phyloP scores from a whole-genome alignment of 2,797 vertebrate species.

The Acrocephalus scirpaceus region DNA sequence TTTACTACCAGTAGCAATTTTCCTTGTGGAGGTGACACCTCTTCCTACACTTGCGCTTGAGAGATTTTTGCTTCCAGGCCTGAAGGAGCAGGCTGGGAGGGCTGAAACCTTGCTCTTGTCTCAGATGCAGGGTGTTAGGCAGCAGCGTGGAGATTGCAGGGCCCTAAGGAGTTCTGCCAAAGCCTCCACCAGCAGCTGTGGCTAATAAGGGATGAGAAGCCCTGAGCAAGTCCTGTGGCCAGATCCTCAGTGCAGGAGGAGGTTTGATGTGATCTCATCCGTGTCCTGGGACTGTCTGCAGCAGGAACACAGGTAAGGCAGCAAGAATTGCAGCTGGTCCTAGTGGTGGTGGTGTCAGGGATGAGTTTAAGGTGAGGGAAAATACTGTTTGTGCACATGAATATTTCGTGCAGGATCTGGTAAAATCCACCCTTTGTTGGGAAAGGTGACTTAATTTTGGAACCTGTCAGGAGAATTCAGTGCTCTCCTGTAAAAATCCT shows the following conservation, averaged over 20 bases:
- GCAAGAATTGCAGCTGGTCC: fast-evolving
- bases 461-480: not conserved
- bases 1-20: not conserved
- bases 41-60: not conserved
- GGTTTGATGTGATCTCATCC: fast-evolving
- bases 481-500: not conserved
- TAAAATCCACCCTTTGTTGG: not conserved
- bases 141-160: not conserved
- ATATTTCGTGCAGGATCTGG: not conserved
- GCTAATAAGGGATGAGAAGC: not conserved
- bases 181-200: not conserved
- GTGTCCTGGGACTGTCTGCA: not conserved
- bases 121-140: not conserved
- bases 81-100: not conserved
- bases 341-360: not conserved
- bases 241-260: fast-evolving
- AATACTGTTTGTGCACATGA: not conserved
- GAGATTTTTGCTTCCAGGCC: not conserved
- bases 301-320: not conserved
- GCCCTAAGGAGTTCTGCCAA: not conserved
- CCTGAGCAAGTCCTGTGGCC: fast-evolving
- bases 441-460: not conserved
- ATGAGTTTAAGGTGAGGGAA: not conserved
- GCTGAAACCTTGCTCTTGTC: not conserved
- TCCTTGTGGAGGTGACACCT: not conserved